These are phyloP conservation scores for Squalus acanthias DNA, from an alignment of 2,797 vertebrate species.

Conservation along the genomic window DNA sequence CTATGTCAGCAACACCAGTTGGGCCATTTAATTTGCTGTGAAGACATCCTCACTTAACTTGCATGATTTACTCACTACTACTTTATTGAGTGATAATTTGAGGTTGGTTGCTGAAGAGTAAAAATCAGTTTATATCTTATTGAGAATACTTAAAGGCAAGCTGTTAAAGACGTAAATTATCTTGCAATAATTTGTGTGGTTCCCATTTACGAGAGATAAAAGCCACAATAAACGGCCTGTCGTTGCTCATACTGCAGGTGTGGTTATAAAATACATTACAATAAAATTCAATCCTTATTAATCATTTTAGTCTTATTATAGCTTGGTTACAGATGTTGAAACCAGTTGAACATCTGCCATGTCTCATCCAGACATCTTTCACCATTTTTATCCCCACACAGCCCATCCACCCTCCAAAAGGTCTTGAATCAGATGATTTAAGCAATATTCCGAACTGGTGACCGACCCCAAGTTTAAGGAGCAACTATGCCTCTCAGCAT, in stretches of 20 bases:
- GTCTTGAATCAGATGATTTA: background rate
- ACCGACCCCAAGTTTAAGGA: background rate
- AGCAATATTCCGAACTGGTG: too few relatives aligned
- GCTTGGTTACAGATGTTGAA: background rate
- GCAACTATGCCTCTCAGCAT: background rate
- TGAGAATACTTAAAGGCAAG: background rate
- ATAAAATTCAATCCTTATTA: background rate
- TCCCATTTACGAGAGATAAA: background rate
- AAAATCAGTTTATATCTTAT: background rate
- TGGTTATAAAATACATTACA: background rate
- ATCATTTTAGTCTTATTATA: background rate
- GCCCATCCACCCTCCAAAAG: background rate
- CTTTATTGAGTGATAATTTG: background rate
- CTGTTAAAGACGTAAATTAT: background rate
- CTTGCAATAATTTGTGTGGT: background rate
- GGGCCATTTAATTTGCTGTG: background rate
- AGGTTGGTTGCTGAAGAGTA: background rate
- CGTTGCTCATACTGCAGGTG: background rate
- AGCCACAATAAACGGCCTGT: background rate
- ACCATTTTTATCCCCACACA: background rate
- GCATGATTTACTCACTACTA: background rate
- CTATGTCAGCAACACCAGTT: background rate
- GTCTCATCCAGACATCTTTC: background rate
- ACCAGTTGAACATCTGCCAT: background rate
- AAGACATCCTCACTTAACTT: background rate